Conservation (phyloP, 2,888 invertebrate species). For the Eupithecia subumbrata region DNA sequence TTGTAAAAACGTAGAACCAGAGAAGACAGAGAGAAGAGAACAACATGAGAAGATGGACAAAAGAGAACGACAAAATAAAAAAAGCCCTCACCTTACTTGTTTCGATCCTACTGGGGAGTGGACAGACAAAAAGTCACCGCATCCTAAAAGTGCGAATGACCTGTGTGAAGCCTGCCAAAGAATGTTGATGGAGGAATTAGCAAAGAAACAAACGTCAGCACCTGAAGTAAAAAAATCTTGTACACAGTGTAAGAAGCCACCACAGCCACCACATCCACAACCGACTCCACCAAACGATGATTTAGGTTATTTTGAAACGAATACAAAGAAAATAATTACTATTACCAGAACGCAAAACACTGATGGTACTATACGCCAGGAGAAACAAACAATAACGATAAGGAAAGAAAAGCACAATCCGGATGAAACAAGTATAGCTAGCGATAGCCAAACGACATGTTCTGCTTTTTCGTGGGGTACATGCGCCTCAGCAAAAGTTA, state of each 20-base stretch:
- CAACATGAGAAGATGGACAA: background rate
- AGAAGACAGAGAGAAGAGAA: background rate
- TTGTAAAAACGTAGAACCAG: background rate
- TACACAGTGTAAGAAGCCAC: background rate
- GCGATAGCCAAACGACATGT: constrained; percentile 23
- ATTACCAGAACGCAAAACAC: constrained; percentile 50
- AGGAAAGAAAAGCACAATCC: constrained; percentile 50
- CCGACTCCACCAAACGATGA: constrained; percentile 27
- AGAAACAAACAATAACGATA: constrained; percentile 50
- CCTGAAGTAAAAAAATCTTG: background rate
- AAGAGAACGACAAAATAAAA: background rate
- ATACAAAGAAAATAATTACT: constrained; percentile 52
- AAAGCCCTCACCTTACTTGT: background rate
- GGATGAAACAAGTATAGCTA: constrained; percentile 38
- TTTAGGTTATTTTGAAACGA: constrained; percentile 54
- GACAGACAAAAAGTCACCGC: background rate
- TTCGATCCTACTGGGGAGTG: background rate
- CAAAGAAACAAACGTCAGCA: background rate
- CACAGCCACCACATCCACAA: background rate
- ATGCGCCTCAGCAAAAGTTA: background rate
- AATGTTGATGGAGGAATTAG: constrained; percentile 10
- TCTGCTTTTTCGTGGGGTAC: background rate
- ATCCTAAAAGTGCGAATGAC: background rate
- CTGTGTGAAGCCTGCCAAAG: constrained; percentile 30
- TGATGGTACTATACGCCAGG: constrained; percentile 57